Evolutionary conservation across 2,888 invertebrate genomes (phyloP).

Genomic region (Trichogramma evanescens): DNA sequence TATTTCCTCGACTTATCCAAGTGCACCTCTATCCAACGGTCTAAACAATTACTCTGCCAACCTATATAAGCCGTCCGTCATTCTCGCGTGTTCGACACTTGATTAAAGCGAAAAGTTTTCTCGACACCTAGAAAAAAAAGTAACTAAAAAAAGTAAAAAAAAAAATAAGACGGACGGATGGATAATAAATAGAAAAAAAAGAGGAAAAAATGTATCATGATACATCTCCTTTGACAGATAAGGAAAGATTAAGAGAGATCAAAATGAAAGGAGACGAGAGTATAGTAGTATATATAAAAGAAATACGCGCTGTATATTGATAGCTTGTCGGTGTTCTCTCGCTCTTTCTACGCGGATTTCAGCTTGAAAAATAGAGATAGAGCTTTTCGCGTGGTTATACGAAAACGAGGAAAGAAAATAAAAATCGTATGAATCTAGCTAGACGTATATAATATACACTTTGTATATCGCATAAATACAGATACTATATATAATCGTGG

Average conservation of each 20-base stretch:
- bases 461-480: no score
- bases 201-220: constrained; percentile 17
- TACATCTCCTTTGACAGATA: constrained; percentile 23
- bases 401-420: no score
- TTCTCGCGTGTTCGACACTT: constrained; percentile 21
- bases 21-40: constrained; percentile 11
- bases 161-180: constrained; percentile 13
- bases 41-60: constrained; percentile 29
- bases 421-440: no score
- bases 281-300: neutral
- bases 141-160: constrained; percentile 2
- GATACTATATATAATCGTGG: no score
- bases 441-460: no score
- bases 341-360: constrained; percentile 7
- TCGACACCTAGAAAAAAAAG: constrained; percentile 19
- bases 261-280: constrained; percentile 22
- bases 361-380: constrained; percentile 19
- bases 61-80: constrained; percentile 13
- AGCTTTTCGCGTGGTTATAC: neutral
- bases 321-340: constrained; percentile 19
- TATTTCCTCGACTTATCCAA: constrained; percentile 23
- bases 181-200: neutral
- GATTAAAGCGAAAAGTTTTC: constrained; percentile 25
- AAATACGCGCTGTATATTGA: constrained; percentile 21
- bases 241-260: constrained; percentile 24